Conservation (phyloP, 2,797 vertebrate species). For the Loriculus beryllinus region DNA sequence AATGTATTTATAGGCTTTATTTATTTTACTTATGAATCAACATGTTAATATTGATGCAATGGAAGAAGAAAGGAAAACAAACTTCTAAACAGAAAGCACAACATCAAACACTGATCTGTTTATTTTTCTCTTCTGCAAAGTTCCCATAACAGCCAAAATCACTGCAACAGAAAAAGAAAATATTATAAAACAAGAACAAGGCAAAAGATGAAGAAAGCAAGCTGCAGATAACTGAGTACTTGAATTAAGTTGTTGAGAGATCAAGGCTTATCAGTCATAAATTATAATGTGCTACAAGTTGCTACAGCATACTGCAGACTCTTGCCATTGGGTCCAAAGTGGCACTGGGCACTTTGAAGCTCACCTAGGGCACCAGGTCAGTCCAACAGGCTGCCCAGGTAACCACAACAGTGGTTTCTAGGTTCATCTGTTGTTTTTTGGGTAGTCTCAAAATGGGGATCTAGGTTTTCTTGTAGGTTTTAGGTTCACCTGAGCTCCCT, state of each 20-base stretch:
- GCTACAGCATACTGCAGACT: background rate
- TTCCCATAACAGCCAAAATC: background rate
- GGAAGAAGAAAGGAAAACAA: slow-evolving; percentile 57
- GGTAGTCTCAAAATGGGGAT: fast-evolving
- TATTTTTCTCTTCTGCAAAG: slow-evolving; percentile 34
- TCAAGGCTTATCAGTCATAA: background rate
- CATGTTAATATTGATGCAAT: slow-evolving; percentile 57
- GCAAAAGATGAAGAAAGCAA: background rate
- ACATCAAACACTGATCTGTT: slow-evolving; percentile 51
- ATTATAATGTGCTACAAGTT: fast-evolving
- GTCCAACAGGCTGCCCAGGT: background rate
- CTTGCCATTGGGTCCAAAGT: background rate
- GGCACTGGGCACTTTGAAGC: background rate
- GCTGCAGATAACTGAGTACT: background rate
- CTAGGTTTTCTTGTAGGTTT: background rate
- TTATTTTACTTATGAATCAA: slow-evolving; percentile 57
- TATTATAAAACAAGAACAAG: background rate
- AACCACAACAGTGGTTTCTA: fast-evolving
- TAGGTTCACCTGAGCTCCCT: background rate
- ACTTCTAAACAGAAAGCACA: slow-evolving; percentile 28
- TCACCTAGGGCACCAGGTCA: background rate
- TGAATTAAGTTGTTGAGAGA: background rate
- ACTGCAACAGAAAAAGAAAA: background rate
- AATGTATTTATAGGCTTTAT: slow-evolving; percentile 32
- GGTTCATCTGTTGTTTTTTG: fast-evolving